Evolutionary conservation across 1,140 invertebrate genomes (phyloP).

Genomic region (Gryon sp.): DNA sequence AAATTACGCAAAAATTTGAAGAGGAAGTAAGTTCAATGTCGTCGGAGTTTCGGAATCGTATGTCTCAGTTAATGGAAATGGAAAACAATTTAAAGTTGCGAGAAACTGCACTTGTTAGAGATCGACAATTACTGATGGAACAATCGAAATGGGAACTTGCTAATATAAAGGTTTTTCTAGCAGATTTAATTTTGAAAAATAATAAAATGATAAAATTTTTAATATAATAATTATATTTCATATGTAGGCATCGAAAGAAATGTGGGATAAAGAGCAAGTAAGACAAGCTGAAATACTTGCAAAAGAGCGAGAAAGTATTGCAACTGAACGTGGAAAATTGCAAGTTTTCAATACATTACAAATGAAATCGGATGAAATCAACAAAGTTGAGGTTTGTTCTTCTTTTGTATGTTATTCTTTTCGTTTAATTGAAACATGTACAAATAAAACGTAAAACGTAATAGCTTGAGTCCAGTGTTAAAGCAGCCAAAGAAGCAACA

Average conservation of each 20-base stretch:
- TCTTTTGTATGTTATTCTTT: slow-evolving; percentile 6
- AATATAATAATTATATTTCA: slow-evolving; percentile 5
- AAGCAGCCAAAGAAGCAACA: slow-evolving; percentile 69
- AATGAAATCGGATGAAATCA: slow-evolving; percentile 63
- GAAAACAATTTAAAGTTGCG: slow-evolving; percentile 67
- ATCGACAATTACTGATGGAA: slow-evolving; percentile 72
- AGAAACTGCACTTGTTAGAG: slow-evolving; percentile 67
- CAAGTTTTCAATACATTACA: slow-evolving; percentile 70
- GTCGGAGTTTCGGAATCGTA: slow-evolving; percentile 69
- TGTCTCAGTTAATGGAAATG: slow-evolving; percentile 56
- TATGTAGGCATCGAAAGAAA: slow-evolving; percentile 69
- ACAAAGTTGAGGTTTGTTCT: slow-evolving; percentile 68
- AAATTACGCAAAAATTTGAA: slow-evolving; percentile 68
- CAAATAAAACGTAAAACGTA: slow-evolving; percentile 26
- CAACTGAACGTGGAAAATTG: slow-evolving; percentile 69
- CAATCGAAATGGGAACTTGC: slow-evolving; percentile 73
- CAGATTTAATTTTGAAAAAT: no score
- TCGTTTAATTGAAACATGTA: no score
- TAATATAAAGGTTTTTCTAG: slow-evolving; percentile 73
- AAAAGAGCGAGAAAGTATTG: slow-evolving; percentile 69
- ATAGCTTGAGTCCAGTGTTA: slow-evolving; percentile 72
- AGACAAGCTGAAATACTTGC: slow-evolving; percentile 67
- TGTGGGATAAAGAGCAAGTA: slow-evolving; percentile 73
- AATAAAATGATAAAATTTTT: slow-evolving; percentile 27
- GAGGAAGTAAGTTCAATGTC: slow-evolving; percentile 57